Conservation (phyloP, 2,113 vertebrate species). For the Bagarius yarrelli region DNA sequence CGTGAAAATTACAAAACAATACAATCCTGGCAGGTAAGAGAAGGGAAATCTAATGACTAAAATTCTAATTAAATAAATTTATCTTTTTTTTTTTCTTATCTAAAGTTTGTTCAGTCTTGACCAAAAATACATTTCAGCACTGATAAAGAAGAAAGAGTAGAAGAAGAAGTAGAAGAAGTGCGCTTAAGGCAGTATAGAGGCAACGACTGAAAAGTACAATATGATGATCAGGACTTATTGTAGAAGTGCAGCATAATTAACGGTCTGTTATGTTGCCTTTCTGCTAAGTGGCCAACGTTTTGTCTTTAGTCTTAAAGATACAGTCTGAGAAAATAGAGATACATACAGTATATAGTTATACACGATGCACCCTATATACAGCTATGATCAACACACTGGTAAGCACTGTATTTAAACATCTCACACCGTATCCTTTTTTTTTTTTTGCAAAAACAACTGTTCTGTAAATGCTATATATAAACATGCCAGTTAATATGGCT, state of each 20-base stretch:
- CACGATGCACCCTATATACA: no score
- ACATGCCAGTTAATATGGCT: no score
- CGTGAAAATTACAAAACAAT: conserved; percentile 59
- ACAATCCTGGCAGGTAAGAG: conserved; percentile 63
- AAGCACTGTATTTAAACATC: no score
- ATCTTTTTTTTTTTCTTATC: not conserved
- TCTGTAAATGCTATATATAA: no score
- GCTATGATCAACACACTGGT: no score
- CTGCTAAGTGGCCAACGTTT: conserved; percentile 62
- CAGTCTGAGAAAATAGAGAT: conserved; percentile 59
- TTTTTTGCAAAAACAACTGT: no score
- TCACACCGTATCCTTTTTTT: no score
- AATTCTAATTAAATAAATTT: not conserved
- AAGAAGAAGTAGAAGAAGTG: no score
- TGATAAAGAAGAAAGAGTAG: no score
- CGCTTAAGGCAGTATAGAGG: conserved; percentile 63
- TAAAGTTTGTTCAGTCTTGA: conserved; percentile 51
- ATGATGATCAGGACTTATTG: conserved; percentile 63
- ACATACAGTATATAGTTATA: no score
- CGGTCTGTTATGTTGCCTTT: conserved; percentile 71
- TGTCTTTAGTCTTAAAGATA: conserved; percentile 58
- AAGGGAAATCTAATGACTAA: no score
- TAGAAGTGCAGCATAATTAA: conserved; percentile 63
- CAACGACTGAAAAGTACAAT: conserved; percentile 66
- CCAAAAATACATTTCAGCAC: conserved; percentile 64